Evolutionary conservation across 2,113 vertebrate species (phyloP), one percentile per base, ranked within the genome.

Genomic region (Pterocles gutturalis): DNA sequence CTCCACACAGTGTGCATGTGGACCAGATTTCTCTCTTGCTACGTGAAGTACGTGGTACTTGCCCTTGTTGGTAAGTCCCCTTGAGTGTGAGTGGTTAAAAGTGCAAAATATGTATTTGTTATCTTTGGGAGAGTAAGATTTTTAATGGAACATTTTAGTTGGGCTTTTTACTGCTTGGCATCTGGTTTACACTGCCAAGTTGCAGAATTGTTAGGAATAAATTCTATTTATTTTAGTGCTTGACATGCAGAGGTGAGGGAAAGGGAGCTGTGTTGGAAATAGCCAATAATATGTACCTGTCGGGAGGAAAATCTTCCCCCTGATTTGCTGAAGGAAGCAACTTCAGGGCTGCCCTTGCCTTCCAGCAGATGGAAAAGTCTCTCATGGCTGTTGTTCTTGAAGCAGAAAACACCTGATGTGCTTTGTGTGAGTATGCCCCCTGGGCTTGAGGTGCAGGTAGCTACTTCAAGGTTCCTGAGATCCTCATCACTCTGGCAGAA

Each of bases 1-100:
- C 13, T 72, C 25, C 17, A 5, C 11, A 5, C 28, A n/a, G 28
- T 1, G 3, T 33, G 38, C 1, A 2, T 1, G 0, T 22, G 25
- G 55, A 17, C 43, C 57, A 29, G 12, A 6, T 71, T 75, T 67
- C 46, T 65, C 16, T 48, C 33, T 75, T 69, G 19, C 58, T 61
- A 0, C 0, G 0, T 19, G 18, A 36, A 41, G n/a, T 11, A 28
- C 0, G 0, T 41, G 34, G 12, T 75, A 33, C 36, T 83, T 80
- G 36, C 45, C 38, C 17, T 51, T 46, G 13, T 10, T 76, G 54
- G 8, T 79, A 45, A n/a, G 13, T 48, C 51, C 64, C 3, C 1
- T 8, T 1, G 2, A 43, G 26, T 5, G 6, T 5, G n/a, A 75
- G 48, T 25, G 55, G 21, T 78, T 51, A 60, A 71, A 77, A 70